A percentile compares a stretch with the other conserved stretches of the same genome.
Evolutionary conservation across 2,888 invertebrate species (phyloP).

Genomic region (Patella caerulea): DNA sequence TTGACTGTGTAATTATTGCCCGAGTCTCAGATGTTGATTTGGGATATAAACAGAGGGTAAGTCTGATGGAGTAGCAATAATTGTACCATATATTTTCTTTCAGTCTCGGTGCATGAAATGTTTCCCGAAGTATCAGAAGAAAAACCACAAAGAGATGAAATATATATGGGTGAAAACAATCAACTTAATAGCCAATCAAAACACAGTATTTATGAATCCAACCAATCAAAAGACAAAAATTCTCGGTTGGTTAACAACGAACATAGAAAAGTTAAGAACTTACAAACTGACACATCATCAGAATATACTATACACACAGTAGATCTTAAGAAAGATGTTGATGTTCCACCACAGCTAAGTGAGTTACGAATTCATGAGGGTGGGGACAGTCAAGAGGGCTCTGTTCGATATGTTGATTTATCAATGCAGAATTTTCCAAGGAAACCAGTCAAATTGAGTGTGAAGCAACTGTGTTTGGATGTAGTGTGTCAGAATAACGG

Average conservation of each 20-base stretch:
- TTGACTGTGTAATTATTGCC: too few species aligned
- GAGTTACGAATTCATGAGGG: neutral
- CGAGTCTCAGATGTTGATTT: too few species aligned
- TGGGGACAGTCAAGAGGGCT: neutral
- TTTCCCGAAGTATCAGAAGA: neutral
- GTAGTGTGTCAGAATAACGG: constrained; percentile 57
- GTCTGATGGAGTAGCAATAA: too few species aligned
- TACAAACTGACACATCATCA: neutral
- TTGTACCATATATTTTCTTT: neutral
- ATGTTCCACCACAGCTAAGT: neutral
- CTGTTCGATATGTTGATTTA: neutral
- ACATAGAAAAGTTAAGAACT: constrained; percentile 21
- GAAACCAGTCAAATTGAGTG: neutral
- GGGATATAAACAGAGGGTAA: too few species aligned
- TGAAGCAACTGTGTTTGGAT: constrained; percentile 39
- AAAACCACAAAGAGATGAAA: neutral
- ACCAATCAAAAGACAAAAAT: constrained; percentile 22
- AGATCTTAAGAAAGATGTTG: constrained; percentile 16
- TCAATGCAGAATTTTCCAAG: neutral
- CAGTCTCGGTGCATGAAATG: neutral
- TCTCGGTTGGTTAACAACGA: neutral
- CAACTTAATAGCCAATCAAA: constrained; percentile 4
- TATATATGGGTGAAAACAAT: neutral
- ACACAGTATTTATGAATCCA: constrained; percentile 8
- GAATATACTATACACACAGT: constrained; percentile 20